These are phyloP conservation scores for Mirza zaza DNA, from an alignment of 2,113 vertebrate genomes.

Conservation along the genomic window DNA sequence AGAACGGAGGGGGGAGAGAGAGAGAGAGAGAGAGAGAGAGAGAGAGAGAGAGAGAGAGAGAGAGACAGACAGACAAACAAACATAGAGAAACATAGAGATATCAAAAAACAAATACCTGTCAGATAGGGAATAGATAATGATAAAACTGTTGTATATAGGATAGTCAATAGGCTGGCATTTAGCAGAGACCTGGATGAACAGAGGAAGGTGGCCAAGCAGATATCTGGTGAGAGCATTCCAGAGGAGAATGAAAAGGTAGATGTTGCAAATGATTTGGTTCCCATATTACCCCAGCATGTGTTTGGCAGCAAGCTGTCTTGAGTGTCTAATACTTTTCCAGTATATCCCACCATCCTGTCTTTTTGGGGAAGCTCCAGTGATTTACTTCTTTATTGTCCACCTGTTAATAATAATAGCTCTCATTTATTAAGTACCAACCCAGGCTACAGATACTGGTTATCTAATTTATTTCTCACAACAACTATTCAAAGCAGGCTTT, in stretches of 20 bases:
- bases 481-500: background rate
- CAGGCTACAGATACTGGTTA: background rate
- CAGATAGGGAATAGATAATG: background rate
- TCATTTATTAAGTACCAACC: background rate
- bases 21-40: too few species aligned
- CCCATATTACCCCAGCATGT: background rate
- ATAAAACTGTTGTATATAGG: background rate
- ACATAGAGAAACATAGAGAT: too few species aligned
- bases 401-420: background rate
- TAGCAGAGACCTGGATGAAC: background rate
- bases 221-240: background rate
- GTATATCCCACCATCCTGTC: background rate
- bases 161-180: background rate
- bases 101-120: background rate
- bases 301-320: background rate
- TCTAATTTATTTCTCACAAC: conserved; percentile 23
- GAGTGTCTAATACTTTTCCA: background rate
- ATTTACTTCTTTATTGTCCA: background rate
- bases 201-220: background rate
- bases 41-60: background rate
- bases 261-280: background rate
- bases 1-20: background rate
- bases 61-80: background rate
- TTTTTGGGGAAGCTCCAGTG: background rate
- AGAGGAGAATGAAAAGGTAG: background rate